phyloP scores from a whole-genome alignment of 2,888 invertebrate species.

The Sialis fuliginosa region DNA sequence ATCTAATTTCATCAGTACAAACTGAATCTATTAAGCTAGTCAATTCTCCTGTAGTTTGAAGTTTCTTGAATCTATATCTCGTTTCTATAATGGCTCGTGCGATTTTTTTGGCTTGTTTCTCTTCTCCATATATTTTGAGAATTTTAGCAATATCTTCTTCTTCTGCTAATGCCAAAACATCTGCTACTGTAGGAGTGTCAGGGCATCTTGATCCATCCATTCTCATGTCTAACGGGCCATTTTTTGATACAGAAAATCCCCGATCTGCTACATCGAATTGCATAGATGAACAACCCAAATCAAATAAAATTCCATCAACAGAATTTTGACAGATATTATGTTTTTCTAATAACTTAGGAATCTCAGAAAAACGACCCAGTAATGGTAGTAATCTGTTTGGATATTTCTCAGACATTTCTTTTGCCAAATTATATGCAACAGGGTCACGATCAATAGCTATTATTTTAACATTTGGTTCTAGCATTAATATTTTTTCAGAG shows the following conservation, averaged over 20 bases:
- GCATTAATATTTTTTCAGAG: conserved; percentile 50
- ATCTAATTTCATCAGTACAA: conserved; percentile 31
- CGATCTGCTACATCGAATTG: conserved; percentile 68
- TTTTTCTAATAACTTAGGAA: conserved; percentile 45
- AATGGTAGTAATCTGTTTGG: conserved; percentile 60
- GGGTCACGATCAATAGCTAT: conserved; percentile 83
- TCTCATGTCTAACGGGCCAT: conserved; percentile 89
- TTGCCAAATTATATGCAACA: conserved; percentile 48
- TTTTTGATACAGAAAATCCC: conserved; percentile 70
- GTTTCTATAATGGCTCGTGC: conserved; percentile 76
- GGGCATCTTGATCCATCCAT: conserved; percentile 68
- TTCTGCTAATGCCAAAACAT: conserved; percentile 63
- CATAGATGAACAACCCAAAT: conserved; percentile 92
- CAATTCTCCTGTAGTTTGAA: conserved; percentile 69
- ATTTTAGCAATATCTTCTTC: conserved; percentile 67
- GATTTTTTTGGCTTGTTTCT: conserved; percentile 69
- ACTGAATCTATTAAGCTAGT: conserved; percentile 51
- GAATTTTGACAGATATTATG: conserved; percentile 40
- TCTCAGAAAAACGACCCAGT: conserved; percentile 74
- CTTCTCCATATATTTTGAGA: conserved; percentile 84
- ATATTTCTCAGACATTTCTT: conserved; percentile 42
- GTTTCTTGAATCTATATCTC: conserved; percentile 51
- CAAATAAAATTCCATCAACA: conserved; percentile 78
- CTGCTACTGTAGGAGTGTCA: conserved; percentile 65
- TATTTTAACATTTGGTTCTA: conserved; percentile 43